These are phyloP conservation scores for Leiothrix lutea DNA, from an alignment of 2,113 vertebrate species.

Conservation along the genomic window DNA sequence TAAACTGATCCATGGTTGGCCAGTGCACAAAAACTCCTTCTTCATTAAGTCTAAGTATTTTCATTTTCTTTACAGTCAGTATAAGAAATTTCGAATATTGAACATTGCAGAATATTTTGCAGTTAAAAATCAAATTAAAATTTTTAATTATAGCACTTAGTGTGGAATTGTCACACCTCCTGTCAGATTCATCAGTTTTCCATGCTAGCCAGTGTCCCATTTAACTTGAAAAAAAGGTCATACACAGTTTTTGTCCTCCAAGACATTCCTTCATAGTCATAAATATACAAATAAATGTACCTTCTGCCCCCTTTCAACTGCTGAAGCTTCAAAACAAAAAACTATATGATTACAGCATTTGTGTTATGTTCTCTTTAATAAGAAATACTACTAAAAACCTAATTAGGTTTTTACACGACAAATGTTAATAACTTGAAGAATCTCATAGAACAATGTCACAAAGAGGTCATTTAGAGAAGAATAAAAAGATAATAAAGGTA, in stretches of 20 bases:
- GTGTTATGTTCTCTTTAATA: neutral
- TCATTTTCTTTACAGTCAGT: neutral
- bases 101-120: neutral
- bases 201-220: accelerated
- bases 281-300: neutral
- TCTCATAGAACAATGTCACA: neutral
- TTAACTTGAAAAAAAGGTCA: neutral
- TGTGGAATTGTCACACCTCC: neutral
- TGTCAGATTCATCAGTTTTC: neutral
- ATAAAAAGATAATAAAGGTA: neutral
- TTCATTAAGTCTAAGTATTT: neutral
- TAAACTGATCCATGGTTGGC: accelerated
- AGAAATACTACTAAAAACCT: neutral
- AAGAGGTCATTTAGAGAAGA: neutral
- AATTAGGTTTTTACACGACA: neutral
- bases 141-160: neutral
- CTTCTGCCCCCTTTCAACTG: neutral
- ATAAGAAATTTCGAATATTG: neutral
- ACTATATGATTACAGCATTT: neutral
- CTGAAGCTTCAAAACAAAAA: neutral
- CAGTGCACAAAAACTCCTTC: neutral
- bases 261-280: neutral
- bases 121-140: neutral
- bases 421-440: neutral
- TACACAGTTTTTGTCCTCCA: neutral